These are phyloP conservation scores for Sussaba pulchella DNA, from an alignment of 2,888 invertebrate species.

Conservation along the genomic window DNA sequence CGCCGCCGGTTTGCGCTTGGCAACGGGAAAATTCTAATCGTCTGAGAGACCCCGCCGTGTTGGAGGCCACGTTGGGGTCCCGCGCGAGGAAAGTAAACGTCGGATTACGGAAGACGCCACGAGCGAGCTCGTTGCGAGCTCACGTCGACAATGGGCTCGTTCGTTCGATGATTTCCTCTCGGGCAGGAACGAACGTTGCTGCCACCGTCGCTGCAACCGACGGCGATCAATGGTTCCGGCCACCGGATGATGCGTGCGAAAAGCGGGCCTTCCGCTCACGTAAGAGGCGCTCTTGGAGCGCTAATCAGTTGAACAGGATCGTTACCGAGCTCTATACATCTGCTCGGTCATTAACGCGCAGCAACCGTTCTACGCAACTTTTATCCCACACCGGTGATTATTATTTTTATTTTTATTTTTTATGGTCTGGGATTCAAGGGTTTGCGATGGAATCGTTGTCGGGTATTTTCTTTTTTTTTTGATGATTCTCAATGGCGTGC, in stretches of 20 bases:
- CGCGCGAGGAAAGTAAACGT: not conserved
- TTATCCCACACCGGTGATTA: slow-evolving; percentile 9
- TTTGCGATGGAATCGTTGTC: no score
- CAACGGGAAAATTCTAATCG: slow-evolving; percentile 54
- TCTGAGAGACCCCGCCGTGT: slow-evolving; percentile 21
- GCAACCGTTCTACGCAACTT: slow-evolving; percentile 11
- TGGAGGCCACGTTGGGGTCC: not conserved
- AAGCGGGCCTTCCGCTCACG: slow-evolving; percentile 42
- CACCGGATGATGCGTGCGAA: slow-evolving; percentile 55
- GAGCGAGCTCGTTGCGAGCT: slow-evolving; percentile 4
- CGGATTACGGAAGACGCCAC: not conserved
- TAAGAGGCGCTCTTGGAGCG: slow-evolving; percentile 41
- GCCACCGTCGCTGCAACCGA: no score
- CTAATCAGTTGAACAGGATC: slow-evolving; percentile 23
- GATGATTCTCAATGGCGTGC: no score
- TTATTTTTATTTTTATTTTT: not conserved
- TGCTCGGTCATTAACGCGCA: slow-evolving; percentile 6
- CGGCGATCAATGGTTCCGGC: slow-evolving; percentile 57
- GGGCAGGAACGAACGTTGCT: slow-evolving; percentile 2
- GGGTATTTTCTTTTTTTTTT: no score
- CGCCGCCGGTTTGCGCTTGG: not conserved
- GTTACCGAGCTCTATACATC: not conserved
- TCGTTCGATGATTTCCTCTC: slow-evolving; percentile 59
- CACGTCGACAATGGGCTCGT: slow-evolving; percentile 58
- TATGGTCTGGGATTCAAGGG: no score